Conservation (phyloP, 2,888 invertebrate species). For the Eudasyphora cyanicolor region DNA sequence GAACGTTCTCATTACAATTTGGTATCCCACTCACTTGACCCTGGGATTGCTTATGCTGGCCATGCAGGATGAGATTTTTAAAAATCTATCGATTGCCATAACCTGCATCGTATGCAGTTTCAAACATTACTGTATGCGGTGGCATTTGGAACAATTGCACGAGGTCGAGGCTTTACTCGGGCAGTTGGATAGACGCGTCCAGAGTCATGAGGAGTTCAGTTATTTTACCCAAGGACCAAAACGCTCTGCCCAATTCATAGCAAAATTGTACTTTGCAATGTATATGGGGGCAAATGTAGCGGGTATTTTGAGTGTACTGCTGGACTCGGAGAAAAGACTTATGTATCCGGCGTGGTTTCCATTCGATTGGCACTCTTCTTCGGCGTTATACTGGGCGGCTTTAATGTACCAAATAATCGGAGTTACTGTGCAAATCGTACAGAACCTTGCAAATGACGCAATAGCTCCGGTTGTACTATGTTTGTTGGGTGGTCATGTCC, state of each 20-base stretch:
- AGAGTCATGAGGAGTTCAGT: constrained; percentile 47
- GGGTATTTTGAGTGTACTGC: constrained; percentile 48
- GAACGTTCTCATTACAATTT: constrained; percentile 49
- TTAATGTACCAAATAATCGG: constrained; percentile 64
- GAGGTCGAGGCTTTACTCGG: constrained; percentile 49
- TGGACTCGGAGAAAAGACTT: constrained; percentile 54
- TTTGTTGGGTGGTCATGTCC: constrained; percentile 65
- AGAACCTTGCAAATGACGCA: constrained; percentile 63
- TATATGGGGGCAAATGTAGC: constrained; percentile 52
- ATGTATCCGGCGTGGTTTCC: constrained; percentile 68
- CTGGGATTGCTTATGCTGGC: constrained; percentile 50
- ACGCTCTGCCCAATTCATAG: constrained; percentile 2
- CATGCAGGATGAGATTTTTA: constrained; percentile 55
- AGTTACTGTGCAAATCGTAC: constrained; percentile 60
- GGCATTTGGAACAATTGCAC: constrained; percentile 53
- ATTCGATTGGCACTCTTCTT: constrained; percentile 61
- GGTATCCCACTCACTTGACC: constrained; percentile 62
- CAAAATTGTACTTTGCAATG: constrained; percentile 33
- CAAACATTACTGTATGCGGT: constrained; percentile 58
- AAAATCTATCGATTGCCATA: constrained; percentile 63
- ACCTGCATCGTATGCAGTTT: constrained; percentile 57
- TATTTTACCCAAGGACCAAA: constrained; percentile 43
- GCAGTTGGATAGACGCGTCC: constrained; percentile 52
- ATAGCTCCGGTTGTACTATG: constrained; percentile 60
- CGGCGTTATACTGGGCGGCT: constrained; percentile 47